These are phyloP conservation scores for Elmis aenea DNA, from an alignment of 2,888 invertebrate genomes.

Conservation along the genomic window DNA sequence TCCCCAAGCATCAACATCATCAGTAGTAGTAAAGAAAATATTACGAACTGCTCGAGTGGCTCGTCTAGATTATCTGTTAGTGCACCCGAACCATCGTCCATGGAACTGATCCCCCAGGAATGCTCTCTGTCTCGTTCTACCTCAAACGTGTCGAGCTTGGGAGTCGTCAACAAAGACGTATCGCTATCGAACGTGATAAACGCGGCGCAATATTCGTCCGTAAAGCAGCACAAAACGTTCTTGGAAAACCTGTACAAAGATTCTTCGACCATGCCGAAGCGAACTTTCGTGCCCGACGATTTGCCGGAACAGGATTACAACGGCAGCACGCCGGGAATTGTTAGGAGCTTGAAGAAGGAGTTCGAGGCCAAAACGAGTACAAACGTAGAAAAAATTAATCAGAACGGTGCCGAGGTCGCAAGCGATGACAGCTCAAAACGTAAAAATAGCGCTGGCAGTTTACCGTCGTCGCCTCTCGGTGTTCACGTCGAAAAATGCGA, in stretches of 20 bases:
- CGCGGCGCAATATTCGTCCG: constrained; percentile 50
- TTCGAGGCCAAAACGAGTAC: constrained; percentile 71
- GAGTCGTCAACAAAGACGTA: constrained; percentile 36
- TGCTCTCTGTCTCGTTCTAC: constrained; percentile 40
- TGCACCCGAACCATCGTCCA: constrained; percentile 56
- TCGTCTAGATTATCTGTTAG: constrained; percentile 56
- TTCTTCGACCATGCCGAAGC: constrained; percentile 37
- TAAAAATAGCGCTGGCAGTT: constrained; percentile 51
- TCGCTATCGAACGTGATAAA: constrained; percentile 46
- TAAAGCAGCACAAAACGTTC: constrained; percentile 51
- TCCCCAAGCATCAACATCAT: constrained; percentile 52
- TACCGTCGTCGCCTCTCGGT: constrained; percentile 62
- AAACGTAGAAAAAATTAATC: constrained; percentile 13
- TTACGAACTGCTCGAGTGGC: constrained; percentile 8
- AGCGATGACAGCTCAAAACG: constrained; percentile 34
- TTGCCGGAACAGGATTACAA: constrained; percentile 39
- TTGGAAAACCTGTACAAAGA: constrained; percentile 48
- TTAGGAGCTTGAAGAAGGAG: constrained; percentile 80
- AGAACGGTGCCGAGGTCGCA: constrained; percentile 13
- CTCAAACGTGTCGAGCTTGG: constrained; percentile 36
- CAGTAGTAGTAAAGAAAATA: constrained; percentile 26
- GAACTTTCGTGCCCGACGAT: constrained; percentile 41
- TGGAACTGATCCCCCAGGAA: constrained; percentile 38
- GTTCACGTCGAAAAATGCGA: constrained; percentile 43
- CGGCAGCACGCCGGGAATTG: constrained; percentile 58